Evolutionary conservation across 2,113 vertebrate genomes (phyloP).

Genomic region (Bothrops jararaca): DNA sequence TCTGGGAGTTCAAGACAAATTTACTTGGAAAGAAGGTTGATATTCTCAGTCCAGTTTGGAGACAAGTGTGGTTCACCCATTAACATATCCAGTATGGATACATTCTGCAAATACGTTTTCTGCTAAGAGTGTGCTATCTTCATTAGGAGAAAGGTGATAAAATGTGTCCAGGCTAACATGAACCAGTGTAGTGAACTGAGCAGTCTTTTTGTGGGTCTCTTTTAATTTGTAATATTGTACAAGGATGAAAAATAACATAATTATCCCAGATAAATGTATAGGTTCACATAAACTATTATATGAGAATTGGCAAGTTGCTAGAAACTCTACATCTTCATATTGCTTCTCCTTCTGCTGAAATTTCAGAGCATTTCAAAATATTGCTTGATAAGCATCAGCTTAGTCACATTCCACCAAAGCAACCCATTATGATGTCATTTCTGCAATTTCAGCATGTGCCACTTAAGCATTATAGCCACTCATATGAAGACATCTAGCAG

Average conservation of each 20-base stretch:
- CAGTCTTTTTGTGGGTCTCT: conserved; percentile 93
- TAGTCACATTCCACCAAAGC: conserved; percentile 86
- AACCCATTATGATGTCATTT: conserved; percentile 85
- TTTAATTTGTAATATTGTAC: conserved; percentile 97
- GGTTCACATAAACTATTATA: conserved; percentile 96
- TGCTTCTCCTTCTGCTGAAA: conserved; percentile 75
- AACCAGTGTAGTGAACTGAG: conserved; percentile 94
- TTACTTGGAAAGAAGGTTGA: conserved; percentile 93
- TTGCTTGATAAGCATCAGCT: conserved; percentile 81
- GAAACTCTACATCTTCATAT: conserved; percentile 83
- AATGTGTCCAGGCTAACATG: conserved; percentile 96
- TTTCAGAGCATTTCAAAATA: conserved; percentile 89
- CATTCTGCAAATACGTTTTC: conserved; percentile 97
- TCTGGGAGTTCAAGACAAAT: conserved; percentile 97
- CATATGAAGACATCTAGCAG: conserved; percentile 83
- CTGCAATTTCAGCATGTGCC: conserved; percentile 82
- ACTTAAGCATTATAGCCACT: conserved; percentile 89
- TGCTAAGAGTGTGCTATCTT: conserved; percentile 96
- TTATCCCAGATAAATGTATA: conserved; percentile 95
- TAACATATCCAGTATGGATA: conserved; percentile 86
- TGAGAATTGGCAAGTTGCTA: conserved; percentile 85
- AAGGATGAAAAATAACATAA: conserved; percentile 97
- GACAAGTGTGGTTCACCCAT: conserved; percentile 96
- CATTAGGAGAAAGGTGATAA: conserved; percentile 98
- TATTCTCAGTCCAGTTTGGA: conserved; percentile 91